These are phyloP conservation scores for Enhydra lutris DNA, from an alignment of 2,113 vertebrate species.

Conservation along the genomic window DNA sequence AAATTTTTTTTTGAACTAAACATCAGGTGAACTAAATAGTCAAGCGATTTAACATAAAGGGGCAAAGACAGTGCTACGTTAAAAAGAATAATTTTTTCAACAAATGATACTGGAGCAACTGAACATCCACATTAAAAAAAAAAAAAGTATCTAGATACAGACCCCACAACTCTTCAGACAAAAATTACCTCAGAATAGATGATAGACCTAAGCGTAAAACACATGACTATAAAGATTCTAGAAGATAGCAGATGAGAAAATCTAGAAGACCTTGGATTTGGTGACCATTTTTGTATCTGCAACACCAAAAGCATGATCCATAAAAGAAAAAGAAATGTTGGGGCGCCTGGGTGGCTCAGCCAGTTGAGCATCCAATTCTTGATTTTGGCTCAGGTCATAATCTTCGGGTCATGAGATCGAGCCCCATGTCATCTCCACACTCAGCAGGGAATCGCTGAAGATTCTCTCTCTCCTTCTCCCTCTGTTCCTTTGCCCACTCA, in stretches of 20 bases:
- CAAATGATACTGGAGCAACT: background rate
- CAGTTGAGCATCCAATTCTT: background rate
- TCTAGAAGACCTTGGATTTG: background rate
- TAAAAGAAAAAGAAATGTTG: background rate
- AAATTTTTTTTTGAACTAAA: background rate
- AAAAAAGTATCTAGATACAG: background rate
- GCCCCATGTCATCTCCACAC: background rate
- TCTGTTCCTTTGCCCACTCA: background rate
- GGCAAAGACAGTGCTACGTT: background rate
- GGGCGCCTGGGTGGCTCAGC: background rate
- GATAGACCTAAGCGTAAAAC: background rate
- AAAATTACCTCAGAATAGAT: background rate
- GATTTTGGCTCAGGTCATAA: background rate
- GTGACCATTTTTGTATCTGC: background rate
- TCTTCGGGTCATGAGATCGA: background rate
- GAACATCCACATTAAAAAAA: background rate
- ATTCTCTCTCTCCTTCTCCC: background rate
- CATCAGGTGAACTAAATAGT: background rate
- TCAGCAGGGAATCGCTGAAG: background rate
- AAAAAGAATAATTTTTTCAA: background rate
- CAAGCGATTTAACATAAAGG: background rate
- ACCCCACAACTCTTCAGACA: background rate
- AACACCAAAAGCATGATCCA: background rate
- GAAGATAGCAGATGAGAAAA: background rate
- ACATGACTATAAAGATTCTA: background rate